Evolutionary conservation across 2,113 vertebrate species (phyloP), one percentile per base, ranked within the genome.

Genomic region (Camelus bactrianus): DNA sequence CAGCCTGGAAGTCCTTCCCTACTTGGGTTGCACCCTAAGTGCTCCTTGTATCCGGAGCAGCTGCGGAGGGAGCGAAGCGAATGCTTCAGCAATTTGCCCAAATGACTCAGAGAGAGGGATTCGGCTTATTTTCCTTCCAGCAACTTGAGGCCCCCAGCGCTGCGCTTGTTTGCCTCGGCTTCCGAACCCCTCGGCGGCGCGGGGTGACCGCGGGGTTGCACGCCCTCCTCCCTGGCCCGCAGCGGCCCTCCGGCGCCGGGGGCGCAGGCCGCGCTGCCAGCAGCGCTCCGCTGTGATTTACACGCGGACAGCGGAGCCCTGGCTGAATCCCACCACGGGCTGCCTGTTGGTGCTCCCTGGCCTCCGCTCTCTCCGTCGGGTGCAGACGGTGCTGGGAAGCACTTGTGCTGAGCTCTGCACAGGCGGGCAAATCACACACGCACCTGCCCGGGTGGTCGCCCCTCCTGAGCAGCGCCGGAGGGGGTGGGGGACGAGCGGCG

Each of bases 331-430:
- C 4, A 32, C 64, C 52, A 0, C 0, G 7, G 30, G 24, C 26
- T n/a, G 65, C 12, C 3, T 6, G 35, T 32, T 58, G 24, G 17
- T 30, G n/a, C 72, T 35, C 38, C 30, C 67, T 13, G 50, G 26
- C 13, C 60, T 81, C 50, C 7, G 3, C 5, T 8, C 54, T 12
- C 67, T 72, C 26, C 19, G 4, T 24, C 3, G 2, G 26, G 32
- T 28, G 13, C 64, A 70, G 6, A 64, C 0, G 1, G 64, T n/a
- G 17, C 52, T 64, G 42, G 62, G 50, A 65, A 69, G n/a, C 60
- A 14, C 7, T 79, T 54, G 72, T n/a, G 85, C 80, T 95, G 26
- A 69, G 35, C 7, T 52, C 75, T 92, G 58, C 85, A 38, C 69
- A 54, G 65, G 75, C 19, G n/a, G 5, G 73, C 20, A 12, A 76